These are phyloP conservation scores for Volucella bombylans DNA, from an alignment of 2,888 invertebrate genomes.

Conservation along the genomic window DNA sequence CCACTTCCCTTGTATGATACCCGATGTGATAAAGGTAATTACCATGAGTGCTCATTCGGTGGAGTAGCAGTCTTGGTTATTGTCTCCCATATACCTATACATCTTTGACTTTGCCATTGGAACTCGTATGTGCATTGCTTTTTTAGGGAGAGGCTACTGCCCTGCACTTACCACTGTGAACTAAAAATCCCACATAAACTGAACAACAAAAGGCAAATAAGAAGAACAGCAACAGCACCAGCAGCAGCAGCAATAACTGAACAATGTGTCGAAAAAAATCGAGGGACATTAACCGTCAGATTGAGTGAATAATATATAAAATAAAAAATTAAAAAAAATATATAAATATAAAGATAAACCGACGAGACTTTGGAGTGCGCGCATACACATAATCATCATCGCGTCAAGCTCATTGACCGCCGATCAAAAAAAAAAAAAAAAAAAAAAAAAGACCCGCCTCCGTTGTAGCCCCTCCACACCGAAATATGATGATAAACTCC, in stretches of 20 bases:
- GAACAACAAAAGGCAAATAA: conserved; percentile 20
- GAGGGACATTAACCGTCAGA: conserved; percentile 71
- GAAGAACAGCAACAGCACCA: neutral
- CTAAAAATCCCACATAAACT: conserved; percentile 29
- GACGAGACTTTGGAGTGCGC: neutral
- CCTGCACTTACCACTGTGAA: conserved; percentile 34
- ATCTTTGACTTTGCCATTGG: conserved; percentile 7
- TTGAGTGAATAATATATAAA: conserved; percentile 54
- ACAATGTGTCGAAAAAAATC: conserved; percentile 65
- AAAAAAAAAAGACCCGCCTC: too few species aligned
- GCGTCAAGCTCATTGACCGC: conserved; percentile 59
- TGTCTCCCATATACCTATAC: conserved; percentile 7
- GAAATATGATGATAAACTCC: conserved; percentile 29
- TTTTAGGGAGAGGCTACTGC: conserved; percentile 35
- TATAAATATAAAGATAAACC: neutral
- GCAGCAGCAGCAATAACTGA: neutral
- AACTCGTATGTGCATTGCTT: conserved; percentile 22
- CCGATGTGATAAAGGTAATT: conserved; percentile 48
- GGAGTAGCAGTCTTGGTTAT: conserved; percentile 10
- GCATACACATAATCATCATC: conserved; percentile 21
- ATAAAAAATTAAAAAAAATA: conserved; percentile 4
- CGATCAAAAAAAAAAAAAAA: conserved; percentile 4
- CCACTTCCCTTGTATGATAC: conserved; percentile 35
- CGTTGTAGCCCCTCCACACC: too few species aligned
- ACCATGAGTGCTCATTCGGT: conserved; percentile 9